phyloP scores from a whole-genome alignment of 2,113 vertebrate species.

The Psophia crepitans region DNA sequence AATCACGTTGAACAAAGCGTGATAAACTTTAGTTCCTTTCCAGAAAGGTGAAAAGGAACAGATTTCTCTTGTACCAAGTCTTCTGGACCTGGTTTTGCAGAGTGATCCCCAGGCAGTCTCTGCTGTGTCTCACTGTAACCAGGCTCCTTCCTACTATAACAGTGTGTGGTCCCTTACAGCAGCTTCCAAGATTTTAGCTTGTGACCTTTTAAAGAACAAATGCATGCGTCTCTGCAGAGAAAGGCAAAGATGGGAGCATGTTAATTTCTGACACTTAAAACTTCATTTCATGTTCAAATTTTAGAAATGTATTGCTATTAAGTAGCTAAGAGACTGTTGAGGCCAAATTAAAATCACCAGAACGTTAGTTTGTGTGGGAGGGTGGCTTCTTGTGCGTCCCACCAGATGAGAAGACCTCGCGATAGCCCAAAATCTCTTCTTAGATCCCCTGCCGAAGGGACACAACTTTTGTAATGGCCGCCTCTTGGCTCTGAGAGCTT shows the following conservation, averaged over 20 bases:
- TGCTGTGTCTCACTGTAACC: background rate
- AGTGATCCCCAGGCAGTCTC: background rate
- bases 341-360: background rate
- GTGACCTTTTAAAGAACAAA: background rate
- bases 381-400: background rate
- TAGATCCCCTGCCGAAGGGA: background rate
- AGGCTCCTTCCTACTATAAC: background rate
- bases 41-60: background rate
- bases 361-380: background rate
- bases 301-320: background rate
- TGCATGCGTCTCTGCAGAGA: background rate
- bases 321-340: background rate
- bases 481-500: background rate
- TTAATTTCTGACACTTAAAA: background rate
- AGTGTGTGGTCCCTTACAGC: background rate
- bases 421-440: background rate
- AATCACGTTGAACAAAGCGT: background rate
- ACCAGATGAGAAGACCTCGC: background rate
- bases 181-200: background rate
- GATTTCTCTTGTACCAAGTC: background rate
- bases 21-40: background rate
- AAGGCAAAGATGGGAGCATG: background rate
- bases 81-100: background rate
- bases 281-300: background rate
- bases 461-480: background rate